Base-by-base conservation (phyloP, 1,140 invertebrate species). In the Zaprionus taronus region DNA sequence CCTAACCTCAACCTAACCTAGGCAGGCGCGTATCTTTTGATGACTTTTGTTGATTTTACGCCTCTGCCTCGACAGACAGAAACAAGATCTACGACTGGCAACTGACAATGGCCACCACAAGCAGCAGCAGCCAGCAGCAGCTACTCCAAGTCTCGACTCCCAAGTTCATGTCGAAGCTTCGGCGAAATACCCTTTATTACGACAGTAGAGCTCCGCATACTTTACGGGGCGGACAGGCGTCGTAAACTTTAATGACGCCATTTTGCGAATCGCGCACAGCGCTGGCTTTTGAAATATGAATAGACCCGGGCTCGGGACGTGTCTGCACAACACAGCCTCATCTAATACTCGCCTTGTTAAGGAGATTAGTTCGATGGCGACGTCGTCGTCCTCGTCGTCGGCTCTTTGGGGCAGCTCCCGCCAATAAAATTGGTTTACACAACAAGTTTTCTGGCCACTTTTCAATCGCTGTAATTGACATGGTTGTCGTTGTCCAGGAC, bases 1-100 rank as follows among this genome's bases (percentile, higher is more conserved):
- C n/a, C 47, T 49, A 49, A 49, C 47, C 47, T 49, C 6, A 49
- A 49, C 47, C 47, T 24, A 51, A 51, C 41, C 41, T 47, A 47
- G 20, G 47, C 47, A 51, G 47, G 47, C 47, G 47, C 81, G 79
- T 89, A 89, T 89, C 84, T 89, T 89, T 89, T 84, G 84, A 89
- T 90, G 84, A 87, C 84, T 87, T 90, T 87, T 87, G 83, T 86
- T 86, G 83, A 86, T 86, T 86, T 87, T 86, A 86, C 76, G 83
- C 80, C 83, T 74, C 60, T 41, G 55, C 49, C 20, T 47, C 61
- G 61, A 75, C 49, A 82, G 31, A 41, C 15, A 55, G 15, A 64
- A 62, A 77, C 65, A 72, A 75, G 77, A 86, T 87, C 73, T 80
- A 61, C 74, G 70, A 44, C 51, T 44, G 28, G 31, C 73, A 34